Evolutionary conservation across 2,797 vertebrate species (phyloP).

Genomic region (Pogonophryne albipinna): DNA sequence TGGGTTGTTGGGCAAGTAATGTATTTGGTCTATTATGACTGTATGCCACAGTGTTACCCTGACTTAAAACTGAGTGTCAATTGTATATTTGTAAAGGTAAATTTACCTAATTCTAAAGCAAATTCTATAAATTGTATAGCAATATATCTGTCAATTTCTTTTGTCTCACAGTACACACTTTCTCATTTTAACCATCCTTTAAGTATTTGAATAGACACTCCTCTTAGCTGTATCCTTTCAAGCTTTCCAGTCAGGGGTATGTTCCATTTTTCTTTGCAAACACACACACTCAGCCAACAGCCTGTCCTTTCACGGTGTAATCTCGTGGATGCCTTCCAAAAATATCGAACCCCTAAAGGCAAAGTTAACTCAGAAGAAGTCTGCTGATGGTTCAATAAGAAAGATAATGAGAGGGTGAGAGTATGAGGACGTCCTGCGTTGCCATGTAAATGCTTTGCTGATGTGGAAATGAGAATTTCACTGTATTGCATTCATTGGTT

Average conservation of each 20-base stretch:
- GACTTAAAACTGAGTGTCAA: too few relatives aligned
- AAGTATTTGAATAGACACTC: constrained; percentile 4
- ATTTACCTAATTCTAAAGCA: too few relatives aligned
- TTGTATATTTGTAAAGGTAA: not conserved
- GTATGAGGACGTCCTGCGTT: constrained; percentile 14
- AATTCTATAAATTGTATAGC: not conserved
- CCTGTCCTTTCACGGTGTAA: constrained; percentile 21
- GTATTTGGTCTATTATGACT: too few relatives aligned
- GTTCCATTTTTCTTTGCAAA: constrained; percentile 1
- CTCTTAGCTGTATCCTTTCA: constrained; percentile 31
- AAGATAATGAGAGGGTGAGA: constrained; percentile 28
- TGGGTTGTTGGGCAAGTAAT: too few relatives aligned
- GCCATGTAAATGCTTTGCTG: constrained; percentile 37
- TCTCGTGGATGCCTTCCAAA: constrained; percentile 45
- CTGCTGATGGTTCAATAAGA: constrained; percentile 29
- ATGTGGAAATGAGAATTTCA: constrained; percentile 58
- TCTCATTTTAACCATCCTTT: not conserved
- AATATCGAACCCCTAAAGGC: constrained; percentile 53
- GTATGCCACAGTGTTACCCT: too few relatives aligned
- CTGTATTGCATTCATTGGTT: constrained; percentile 32
- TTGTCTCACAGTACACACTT: not conserved
- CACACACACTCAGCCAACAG: constrained; percentile 2
- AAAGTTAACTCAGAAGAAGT: constrained; percentile 22
- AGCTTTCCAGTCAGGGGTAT: not conserved
- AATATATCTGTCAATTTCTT: not conserved